Percentiles rank a stretch among this genome's conserved stretches.
Evolutionary conservation across 2,888 invertebrate genomes (phyloP).

Genomic region (Odontocolon sp.): DNA sequence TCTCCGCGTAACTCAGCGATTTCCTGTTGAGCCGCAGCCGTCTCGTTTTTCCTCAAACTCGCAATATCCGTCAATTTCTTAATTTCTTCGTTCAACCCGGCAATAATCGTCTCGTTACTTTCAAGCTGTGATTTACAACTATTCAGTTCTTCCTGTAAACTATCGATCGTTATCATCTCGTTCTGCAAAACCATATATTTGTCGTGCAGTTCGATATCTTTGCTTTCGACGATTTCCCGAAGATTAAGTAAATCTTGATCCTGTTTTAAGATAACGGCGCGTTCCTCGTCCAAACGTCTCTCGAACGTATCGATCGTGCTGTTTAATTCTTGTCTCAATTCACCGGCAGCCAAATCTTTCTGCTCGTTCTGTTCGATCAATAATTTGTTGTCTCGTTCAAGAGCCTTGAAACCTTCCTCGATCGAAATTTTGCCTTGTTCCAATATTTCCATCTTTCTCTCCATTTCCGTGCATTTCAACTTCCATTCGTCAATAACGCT

Average conservation of each 20-base stretch:
- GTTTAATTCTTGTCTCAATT: slow-evolving; percentile 81
- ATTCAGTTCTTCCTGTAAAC: slow-evolving; percentile 80
- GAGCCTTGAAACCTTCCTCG: slow-evolving; percentile 81
- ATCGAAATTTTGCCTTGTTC: slow-evolving; percentile 82
- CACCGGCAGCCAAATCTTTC: slow-evolving; percentile 63
- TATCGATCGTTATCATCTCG: slow-evolving; percentile 69
- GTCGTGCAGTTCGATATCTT: slow-evolving; percentile 79
- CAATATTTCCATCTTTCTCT: slow-evolving; percentile 70
- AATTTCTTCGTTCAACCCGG: slow-evolving; percentile 69
- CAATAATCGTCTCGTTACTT: slow-evolving; percentile 83
- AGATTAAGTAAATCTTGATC: slow-evolving; percentile 65
- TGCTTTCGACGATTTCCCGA: slow-evolving; percentile 78
- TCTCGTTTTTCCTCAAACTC: slow-evolving; percentile 65
- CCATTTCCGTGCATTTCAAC: slow-evolving; percentile 71
- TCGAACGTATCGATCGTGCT: slow-evolving; percentile 81
- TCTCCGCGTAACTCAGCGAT: slow-evolving; percentile 67
- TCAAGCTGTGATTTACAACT: slow-evolving; percentile 82
- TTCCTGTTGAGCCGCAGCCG: slow-evolving; percentile 57
- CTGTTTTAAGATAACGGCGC: slow-evolving; percentile 57
- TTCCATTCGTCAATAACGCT: slow-evolving; percentile 74
- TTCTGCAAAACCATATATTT: slow-evolving; percentile 69
- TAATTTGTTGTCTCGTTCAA: slow-evolving; percentile 80
- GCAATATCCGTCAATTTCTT: slow-evolving; percentile 57
- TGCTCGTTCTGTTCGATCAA: slow-evolving; percentile 65
- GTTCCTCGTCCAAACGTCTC: slow-evolving; percentile 67